A percentile compares a stretch with the other conserved stretches of the same genome.
phyloP scores from a whole-genome alignment of 2,113 vertebrate genomes.

The Macaca mulatta region DNA sequence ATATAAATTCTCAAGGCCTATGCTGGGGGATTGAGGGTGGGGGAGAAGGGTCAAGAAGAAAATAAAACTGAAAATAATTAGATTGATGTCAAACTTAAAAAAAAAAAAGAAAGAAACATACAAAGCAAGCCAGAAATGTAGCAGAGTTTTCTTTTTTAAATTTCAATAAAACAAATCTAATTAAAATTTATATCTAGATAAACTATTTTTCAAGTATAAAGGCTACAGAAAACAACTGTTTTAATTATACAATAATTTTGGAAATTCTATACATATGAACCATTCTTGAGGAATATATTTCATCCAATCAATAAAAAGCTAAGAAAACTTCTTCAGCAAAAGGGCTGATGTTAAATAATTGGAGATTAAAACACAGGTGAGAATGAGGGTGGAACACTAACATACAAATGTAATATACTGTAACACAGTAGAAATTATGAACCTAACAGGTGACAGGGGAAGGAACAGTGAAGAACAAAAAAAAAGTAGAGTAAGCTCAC shows the following conservation, averaged over 20 bases:
- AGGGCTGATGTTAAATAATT: background rate
- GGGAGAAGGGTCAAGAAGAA: background rate
- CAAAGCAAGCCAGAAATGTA: background rate
- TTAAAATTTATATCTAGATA: background rate
- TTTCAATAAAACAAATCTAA: background rate
- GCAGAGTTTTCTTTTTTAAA: background rate
- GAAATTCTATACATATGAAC: background rate
- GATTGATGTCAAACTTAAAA: background rate
- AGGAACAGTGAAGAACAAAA: fast-evolving
- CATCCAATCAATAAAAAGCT: background rate
- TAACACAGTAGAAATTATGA: background rate
- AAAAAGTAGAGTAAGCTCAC: background rate
- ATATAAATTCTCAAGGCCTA: background rate
- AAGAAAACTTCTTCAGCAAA: background rate
- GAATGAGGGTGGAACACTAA: background rate
- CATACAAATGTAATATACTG: background rate
- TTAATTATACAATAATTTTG: background rate
- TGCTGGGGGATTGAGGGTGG: background rate
- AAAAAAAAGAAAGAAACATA: background rate
- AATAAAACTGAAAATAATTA: background rate
- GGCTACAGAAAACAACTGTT: background rate
- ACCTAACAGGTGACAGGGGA: background rate
- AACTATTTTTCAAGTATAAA: background rate
- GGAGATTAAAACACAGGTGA: background rate
- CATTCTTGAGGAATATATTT: background rate